phyloP scores from a whole-genome alignment of 2,797 vertebrate species.

The Lithobates sylvaticus region DNA sequence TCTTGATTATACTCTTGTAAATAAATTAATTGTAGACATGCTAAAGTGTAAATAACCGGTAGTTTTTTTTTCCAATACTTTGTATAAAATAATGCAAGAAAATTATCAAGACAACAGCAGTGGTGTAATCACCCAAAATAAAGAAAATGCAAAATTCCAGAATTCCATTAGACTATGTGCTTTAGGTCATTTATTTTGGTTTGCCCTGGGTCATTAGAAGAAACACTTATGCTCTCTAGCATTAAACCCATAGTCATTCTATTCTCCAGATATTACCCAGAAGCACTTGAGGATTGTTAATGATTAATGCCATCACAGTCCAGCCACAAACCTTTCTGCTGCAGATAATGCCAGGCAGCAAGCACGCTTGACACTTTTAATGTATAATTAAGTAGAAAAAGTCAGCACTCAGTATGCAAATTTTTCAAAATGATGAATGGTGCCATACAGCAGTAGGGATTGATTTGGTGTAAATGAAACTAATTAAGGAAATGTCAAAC shows the following conservation, averaged over 20 bases:
- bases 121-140: slow-evolving; percentile 7
- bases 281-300: slow-evolving; percentile 91
- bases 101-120: slow-evolving; percentile 2
- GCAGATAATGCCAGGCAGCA: slow-evolving; percentile 99
- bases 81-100: neutral
- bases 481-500: slow-evolving; percentile 93
- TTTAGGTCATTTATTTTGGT: slow-evolving; percentile 94
- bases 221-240: slow-evolving; percentile 86
- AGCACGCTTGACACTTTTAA: slow-evolving; percentile 99
- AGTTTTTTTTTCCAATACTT: neutral
- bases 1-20: neutral
- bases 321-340: slow-evolving; percentile 99
- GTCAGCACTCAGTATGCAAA: slow-evolving; percentile 99
- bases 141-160: slow-evolving; percentile 42
- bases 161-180: slow-evolving; percentile 75
- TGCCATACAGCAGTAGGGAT: slow-evolving; percentile 99
- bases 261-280: slow-evolving; percentile 89
- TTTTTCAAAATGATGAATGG: slow-evolving; percentile 99
- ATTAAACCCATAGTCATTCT: slow-evolving; percentile 88
- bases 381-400: slow-evolving; percentile 99
- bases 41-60: slow-evolving; percentile 3
- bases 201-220: slow-evolving; percentile 89
- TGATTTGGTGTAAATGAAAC: slow-evolving; percentile 98
- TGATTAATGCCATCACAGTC: slow-evolving; percentile 99
- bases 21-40: neutral